These are phyloP conservation scores for Dolichallabes microphthalmus DNA, from an alignment of 2,113 vertebrate genomes.

Conservation along the genomic window DNA sequence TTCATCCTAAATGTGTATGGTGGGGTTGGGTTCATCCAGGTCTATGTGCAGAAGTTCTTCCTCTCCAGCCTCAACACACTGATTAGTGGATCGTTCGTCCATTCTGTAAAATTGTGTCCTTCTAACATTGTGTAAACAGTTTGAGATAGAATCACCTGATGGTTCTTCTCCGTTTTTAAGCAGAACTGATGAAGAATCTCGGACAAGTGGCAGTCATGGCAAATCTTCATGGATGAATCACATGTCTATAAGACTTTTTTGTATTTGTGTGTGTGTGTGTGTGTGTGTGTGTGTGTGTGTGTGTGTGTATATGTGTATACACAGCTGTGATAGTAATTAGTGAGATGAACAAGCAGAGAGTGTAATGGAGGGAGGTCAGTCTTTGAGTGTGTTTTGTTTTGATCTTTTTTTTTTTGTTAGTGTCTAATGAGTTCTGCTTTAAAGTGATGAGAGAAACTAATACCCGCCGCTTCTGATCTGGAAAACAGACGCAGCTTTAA, in stretches of 20 bases:
- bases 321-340: slow-evolving; percentile 31
- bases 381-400: slow-evolving; percentile 37
- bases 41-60: too few relatives aligned
- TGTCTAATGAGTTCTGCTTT: slow-evolving; percentile 42
- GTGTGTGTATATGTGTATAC: slow-evolving; percentile 11
- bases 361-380: slow-evolving; percentile 22
- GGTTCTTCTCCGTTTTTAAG: not conserved
- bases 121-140: not conserved
- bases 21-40: too few relatives aligned
- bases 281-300: slow-evolving; percentile 4
- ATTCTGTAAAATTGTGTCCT: not conserved
- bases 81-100: not conserved
- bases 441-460: not conserved
- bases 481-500: slow-evolving; percentile 8
- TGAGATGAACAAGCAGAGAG: slow-evolving; percentile 39
- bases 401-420: slow-evolving; percentile 34
- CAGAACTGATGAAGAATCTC: not conserved
- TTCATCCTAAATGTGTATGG: too few relatives aligned
- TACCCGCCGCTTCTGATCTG: slow-evolving; percentile 1
- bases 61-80: too few relatives aligned
- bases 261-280: too few relatives aligned
- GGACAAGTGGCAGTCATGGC: not conserved
- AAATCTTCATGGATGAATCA: not conserved
- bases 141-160: not conserved
- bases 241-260: not conserved